Base-by-base conservation (phyloP, 2,888 invertebrate species). In the Pyralis farinalis region DNA sequence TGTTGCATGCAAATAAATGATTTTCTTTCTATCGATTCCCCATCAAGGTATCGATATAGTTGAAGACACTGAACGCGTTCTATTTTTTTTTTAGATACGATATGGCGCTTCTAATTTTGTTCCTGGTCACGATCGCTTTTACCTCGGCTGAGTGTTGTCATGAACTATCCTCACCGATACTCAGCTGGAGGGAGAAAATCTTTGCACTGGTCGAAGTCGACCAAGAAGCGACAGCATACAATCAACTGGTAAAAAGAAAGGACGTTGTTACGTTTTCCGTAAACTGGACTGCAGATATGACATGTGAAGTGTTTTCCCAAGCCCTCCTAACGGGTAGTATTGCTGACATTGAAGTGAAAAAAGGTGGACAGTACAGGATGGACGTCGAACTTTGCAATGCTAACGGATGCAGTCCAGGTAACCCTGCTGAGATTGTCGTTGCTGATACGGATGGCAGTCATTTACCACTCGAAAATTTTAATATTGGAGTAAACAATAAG, bases 381-480 rank as follows among this genome's bases (percentile, higher is more conserved):
- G 63, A 69, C 31, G 72, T 88, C 7, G 79, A 88, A 51, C 73
- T 86, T 2, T 88, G 88, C 51, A 88, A 88, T 40, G 48, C 65
- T 6, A 88, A 86, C 32, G 88, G 87, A 12, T 88, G 87, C 60
- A 76, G 78, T 46, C 58, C 64, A 10, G 77, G 88, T 45, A 86
- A 88, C 1, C 47, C 75, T 0, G 83, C 81, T 1, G 87, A 88
- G 37, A 86, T 88, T 12, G 60, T 85, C 0, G 86, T 88, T 0
- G 88, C 88, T 1, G 88, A 88, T 38, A 88, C 88, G 1, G 88
- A 88, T 44, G 88, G 88, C n/a, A 88, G 88, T 48, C 88, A 88
- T 49, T 58, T 88, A 34, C 84, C 86, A 1, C 88, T 87, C 0
- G 53, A 88, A 12, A 77, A 84, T 3, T 86, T 68, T 49, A 57